Evolutionary conservation across 2,888 invertebrate genomes (phyloP).

Genomic region (Tetramorium bicarinatum): DNA sequence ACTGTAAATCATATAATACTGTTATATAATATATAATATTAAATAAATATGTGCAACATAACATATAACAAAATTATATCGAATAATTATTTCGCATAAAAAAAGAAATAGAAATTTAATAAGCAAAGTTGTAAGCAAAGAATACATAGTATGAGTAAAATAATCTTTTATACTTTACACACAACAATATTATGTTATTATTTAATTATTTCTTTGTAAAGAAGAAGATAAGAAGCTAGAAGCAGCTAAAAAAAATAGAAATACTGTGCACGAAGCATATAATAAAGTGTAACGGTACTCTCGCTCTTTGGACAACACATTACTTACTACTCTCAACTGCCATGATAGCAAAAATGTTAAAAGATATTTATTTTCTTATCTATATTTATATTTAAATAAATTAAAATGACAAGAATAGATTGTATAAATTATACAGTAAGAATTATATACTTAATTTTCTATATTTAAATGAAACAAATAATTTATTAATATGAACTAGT

Average conservation of each 20-base stretch:
- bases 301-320: conserved; percentile 60
- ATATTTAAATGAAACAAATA: conserved; percentile 47
- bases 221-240: conserved; percentile 38
- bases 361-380: conserved; percentile 69
- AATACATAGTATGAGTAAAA: neutral
- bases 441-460: conserved; percentile 19
- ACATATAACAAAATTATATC: neutral
- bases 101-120: conserved; percentile 46
- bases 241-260: conserved; percentile 16
- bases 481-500: neutral
- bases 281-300: conserved; percentile 48
- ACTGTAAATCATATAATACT: conserved; percentile 49
- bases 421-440: neutral
- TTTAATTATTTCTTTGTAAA: conserved; percentile 28
- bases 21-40: conserved; percentile 17
- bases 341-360: conserved; percentile 81
- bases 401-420: conserved; percentile 9
- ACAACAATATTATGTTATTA: conserved; percentile 22
- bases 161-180: conserved; percentile 24
- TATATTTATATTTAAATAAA: conserved; percentile 32
- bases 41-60: conserved; percentile 39
- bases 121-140: conserved; percentile 43
- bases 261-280: conserved; percentile 37
- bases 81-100: neutral
- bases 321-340: conserved; percentile 85